phyloP scores from a whole-genome alignment of 2,113 vertebrate species.

The Brachyhypopomus gauderio region DNA sequence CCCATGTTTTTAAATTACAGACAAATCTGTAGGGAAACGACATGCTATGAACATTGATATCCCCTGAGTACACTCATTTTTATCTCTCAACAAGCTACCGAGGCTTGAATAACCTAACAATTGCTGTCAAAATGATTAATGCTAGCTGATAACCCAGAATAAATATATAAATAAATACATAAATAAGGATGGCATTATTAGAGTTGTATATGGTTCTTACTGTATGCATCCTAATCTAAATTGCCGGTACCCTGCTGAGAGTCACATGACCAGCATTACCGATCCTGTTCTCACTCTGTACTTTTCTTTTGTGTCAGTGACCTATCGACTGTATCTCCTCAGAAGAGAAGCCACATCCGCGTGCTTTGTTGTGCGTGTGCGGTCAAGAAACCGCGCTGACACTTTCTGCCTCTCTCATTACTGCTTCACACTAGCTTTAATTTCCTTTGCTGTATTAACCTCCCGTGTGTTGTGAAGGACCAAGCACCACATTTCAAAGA shows the following conservation, averaged over 20 bases:
- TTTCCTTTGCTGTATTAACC: background rate
- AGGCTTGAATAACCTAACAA: background rate
- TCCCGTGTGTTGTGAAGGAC: background rate
- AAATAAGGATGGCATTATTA: background rate
- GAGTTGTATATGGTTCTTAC: slow-evolving; percentile 17
- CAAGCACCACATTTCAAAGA: background rate
- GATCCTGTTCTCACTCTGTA: slow-evolving; percentile 36
- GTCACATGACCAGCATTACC: slow-evolving; percentile 35
- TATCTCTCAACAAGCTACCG: background rate
- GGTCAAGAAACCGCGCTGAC: slow-evolving; percentile 32
- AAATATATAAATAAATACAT: slow-evolving; percentile 1
- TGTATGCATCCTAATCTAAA: slow-evolving; percentile 21
- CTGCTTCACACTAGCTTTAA: slow-evolving; percentile 19
- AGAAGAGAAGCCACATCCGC: background rate
- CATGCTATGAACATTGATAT: background rate
- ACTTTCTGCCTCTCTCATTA: slow-evolving; percentile 1
- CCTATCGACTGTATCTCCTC: slow-evolving; percentile 29
- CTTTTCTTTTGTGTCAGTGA: slow-evolving; percentile 28
- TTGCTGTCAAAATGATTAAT: slow-evolving; percentile 35
- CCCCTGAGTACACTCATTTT: background rate
- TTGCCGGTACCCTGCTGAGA: slow-evolving; percentile 6
- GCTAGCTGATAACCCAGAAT: background rate
- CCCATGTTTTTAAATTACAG: background rate
- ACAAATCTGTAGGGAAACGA: background rate
- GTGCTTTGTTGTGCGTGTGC: slow-evolving; percentile 18